Evolutionary conservation across 2,113 vertebrate genomes (phyloP).

Genomic region (Todiramphus saurophagus): DNA sequence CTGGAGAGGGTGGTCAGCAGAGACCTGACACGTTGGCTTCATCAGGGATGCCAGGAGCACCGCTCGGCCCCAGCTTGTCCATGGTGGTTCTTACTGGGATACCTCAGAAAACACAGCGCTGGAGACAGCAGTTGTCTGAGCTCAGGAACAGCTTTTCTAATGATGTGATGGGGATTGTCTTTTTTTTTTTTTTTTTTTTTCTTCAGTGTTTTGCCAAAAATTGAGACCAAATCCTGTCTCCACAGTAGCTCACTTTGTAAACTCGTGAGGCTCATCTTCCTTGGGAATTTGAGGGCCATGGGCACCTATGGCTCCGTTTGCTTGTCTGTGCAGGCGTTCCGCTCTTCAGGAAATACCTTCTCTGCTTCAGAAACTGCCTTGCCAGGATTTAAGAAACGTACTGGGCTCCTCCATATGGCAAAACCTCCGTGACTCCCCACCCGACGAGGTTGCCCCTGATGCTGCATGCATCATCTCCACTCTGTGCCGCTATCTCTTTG

Average conservation of each 20-base stretch:
- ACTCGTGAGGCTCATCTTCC: neutral
- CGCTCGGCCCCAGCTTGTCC: neutral
- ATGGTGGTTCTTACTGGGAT: neutral
- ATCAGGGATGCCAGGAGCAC: neutral
- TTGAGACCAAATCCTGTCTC: neutral
- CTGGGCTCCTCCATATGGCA: conserved; percentile 87
- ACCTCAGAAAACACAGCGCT: neutral
- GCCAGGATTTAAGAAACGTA: conserved; percentile 76
- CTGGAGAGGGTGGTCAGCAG: neutral
- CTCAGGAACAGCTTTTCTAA: neutral
- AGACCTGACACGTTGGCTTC: neutral
- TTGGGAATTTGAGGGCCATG: neutral
- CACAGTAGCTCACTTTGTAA: neutral
- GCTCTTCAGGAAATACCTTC: neutral
- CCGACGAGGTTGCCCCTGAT: conserved; percentile 85
- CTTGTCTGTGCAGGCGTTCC: neutral
- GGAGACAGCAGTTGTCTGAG: neutral
- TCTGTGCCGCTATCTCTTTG: conserved; percentile 74
- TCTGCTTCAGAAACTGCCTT: conserved; percentile 14
- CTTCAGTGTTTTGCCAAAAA: conserved; percentile 28
- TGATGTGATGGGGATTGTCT: neutral
- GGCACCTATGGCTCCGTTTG: neutral
- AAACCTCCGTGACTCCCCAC: conserved; percentile 91
- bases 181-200: neutral
- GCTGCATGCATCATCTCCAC: conserved; percentile 72